Evolutionary conservation across 2,797 vertebrate species (phyloP).

Genomic region (Chelonia mydas): DNA sequence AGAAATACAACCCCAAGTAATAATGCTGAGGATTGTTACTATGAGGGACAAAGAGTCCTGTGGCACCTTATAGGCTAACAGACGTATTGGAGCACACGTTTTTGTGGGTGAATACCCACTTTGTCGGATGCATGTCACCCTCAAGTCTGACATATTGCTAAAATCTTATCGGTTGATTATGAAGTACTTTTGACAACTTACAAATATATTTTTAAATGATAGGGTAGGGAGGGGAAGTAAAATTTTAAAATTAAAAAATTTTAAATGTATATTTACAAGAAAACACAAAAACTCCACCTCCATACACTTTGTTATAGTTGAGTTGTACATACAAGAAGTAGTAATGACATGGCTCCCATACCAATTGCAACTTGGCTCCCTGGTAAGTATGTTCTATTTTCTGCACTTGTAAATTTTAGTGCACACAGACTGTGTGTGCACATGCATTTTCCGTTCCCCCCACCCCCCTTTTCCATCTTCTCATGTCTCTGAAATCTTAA

Average conservation of each 20-base stretch:
- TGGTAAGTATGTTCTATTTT: not conserved
- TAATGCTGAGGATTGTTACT: not conserved
- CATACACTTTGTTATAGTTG: not conserved
- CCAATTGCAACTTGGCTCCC: rapidly evolving
- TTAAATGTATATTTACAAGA: not conserved
- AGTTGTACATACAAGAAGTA: not conserved
- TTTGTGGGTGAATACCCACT: no score
- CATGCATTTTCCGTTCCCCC: rapidly evolving
- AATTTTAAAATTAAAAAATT: not conserved
- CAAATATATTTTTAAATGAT: not conserved
- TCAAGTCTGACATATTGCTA: not conserved
- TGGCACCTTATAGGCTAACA: no score
- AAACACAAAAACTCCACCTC: not conserved
- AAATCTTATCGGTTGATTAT: not conserved
- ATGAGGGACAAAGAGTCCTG: not conserved
- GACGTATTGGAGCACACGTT: no score
- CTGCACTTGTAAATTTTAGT: not conserved
- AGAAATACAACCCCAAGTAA: not conserved
- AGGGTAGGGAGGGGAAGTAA: not conserved
- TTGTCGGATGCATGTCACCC: no score
- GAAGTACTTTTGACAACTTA: not conserved
- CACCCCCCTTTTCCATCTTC: not conserved
- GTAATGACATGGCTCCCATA: not conserved
- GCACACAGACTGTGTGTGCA: rapidly evolving
- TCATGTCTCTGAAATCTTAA: not conserved